Base-by-base conservation (phyloP, 2,113 vertebrate genomes). In the Pomatorhinus ruficollis region DNA sequence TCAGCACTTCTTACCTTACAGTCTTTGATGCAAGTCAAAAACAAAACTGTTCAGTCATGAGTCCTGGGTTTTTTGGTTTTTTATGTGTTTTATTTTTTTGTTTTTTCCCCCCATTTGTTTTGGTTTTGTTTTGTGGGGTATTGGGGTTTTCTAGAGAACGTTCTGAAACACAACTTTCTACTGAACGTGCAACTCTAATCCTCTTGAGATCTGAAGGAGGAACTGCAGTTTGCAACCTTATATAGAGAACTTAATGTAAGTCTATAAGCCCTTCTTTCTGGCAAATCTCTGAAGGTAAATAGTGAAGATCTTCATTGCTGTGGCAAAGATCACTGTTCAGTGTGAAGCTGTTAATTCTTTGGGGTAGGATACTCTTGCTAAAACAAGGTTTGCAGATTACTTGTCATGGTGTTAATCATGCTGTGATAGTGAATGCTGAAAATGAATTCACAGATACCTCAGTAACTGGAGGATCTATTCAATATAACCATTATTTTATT, bases 151-250 rank as follows among this genome's bases (percentile, higher is more conserved):
- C 10, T 24, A 52, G 45, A 30, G 7, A 69, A 57, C 80, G 35
- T 69, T 89, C 63, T 82, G 52, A 39, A 90, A 45, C 18, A 16
- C 25, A 83, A 0, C 14, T 68, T 92, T 40, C 31, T 54, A 42
- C 27, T 72, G 39, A 52, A 50, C 0, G 0, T 56, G 18, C 18
- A 60, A 4, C 16, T 75, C 10, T 33, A n/a, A 68, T 75, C 19
- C 24, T 90, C 14, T 60, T 70, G 40, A 42, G 30, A 75, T 72
- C 53, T 61, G 28, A 64, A 70, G 0, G 5, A 77, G n/a, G 53
- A 88, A 39, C 44, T 86, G 45, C n/a, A 57, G 5, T 70, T 82
- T 68, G 40, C 24, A 75, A 7, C 21, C 8, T 40, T 50, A 15
- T 2, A 11, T 54, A 23, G 21, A 64, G 35, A 75, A 22, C 9